Base-by-base conservation (phyloP, 2,888 invertebrate species). In the Acrobasis suavella region DNA sequence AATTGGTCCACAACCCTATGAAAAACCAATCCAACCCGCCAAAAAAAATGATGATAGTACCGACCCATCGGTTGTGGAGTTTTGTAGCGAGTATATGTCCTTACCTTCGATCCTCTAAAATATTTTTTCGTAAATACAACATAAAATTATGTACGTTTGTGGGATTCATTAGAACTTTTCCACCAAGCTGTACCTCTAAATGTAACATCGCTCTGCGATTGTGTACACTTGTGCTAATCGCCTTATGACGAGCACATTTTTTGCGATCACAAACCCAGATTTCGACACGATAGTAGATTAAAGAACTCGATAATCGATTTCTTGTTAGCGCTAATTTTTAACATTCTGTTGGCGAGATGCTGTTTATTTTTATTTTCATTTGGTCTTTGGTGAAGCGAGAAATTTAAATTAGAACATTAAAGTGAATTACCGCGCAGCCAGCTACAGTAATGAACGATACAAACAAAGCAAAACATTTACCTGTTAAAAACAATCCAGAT, bases 221-320 rank as follows among this genome's bases (percentile, higher is more conserved):
- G 71, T 70, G 72, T 68, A 63, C 46, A 61, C 62, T 62, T 63
- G 62, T 52, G 63, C 78, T 86, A 86, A 86, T 86, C 81, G 77
- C 72, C 72, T 75, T 74, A 83, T 83, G 86, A 86, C 85, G 79
- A 69, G 80, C 77, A 69, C 66, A 71, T 86, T 89, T 87, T 88
- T 87, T 87, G 77, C 73, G 73, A 64, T 55, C 50, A 65, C 64
- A 72, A 75, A 77, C 74, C 73, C 77, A 73, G 77, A 77, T 76
- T 77, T 72, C 75, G 75, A 74, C 74, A 70, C 73, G 79, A 80
- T 74, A 76, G 70, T 62, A 72, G 74, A 79, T 75, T 73, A 69
- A 80, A 85, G 78, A 79, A 81, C 70, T 72, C 55, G 77, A 80
- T 83, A 84, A 83, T 82, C 80, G 82, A 83, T 83, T 84, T 85